A percentile compares a stretch with the other conserved stretches of the same genome.
These are phyloP conservation scores for Simalia tracyae DNA, from an alignment of 2,797 vertebrate genomes.

Conservation along the genomic window DNA sequence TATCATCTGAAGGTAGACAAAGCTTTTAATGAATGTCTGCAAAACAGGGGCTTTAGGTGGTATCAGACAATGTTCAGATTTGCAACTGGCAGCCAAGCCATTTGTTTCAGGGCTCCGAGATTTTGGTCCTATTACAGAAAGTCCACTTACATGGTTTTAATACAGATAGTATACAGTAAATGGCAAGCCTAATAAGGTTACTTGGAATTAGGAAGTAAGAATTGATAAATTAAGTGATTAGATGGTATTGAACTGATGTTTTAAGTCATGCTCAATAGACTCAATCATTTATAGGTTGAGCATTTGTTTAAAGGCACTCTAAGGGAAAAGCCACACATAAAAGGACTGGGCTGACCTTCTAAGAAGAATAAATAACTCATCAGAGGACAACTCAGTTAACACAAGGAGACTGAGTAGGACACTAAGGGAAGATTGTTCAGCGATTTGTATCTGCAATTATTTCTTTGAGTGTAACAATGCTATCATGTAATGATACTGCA, in stretches of 20 bases:
- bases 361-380: not conserved
- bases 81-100: not conserved
- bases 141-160: not conserved
- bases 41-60: conserved; percentile 3
- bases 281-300: not conserved
- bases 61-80: not conserved
- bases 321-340: not conserved
- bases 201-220: not conserved
- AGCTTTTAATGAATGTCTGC: not conserved
- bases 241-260: not conserved
- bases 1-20: conserved; percentile 15
- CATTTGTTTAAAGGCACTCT: not conserved
- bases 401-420: not conserved
- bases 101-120: not conserved
- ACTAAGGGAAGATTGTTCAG: not conserved
- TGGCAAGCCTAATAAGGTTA: not conserved
- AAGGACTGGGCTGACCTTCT: not conserved
- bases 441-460: not conserved
- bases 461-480: not conserved
- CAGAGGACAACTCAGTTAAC: not conserved
- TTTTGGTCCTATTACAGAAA: not conserved
- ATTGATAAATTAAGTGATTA: not conserved
- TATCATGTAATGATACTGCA: not conserved
- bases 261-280: not conserved
- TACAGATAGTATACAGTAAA: not conserved